phyloP scores from a whole-genome alignment of 2,888 invertebrate genomes.

The Agonopterix heracliana region DNA sequence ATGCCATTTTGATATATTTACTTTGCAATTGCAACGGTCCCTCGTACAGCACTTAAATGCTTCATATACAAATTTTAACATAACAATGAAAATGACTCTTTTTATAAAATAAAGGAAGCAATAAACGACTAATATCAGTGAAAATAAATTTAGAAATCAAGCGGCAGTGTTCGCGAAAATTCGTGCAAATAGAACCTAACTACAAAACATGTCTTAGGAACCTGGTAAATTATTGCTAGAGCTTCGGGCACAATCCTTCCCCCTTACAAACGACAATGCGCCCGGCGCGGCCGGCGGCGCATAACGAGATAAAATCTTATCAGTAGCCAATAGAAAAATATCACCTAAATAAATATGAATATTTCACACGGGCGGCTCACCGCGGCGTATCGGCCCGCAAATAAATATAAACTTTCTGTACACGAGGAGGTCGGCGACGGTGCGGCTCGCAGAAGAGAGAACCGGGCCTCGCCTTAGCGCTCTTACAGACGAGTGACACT shows the following conservation, averaged over 20 bases:
- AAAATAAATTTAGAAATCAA: constrained; percentile 61
- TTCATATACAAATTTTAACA: constrained; percentile 68
- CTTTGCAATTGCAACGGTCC: constrained; percentile 76
- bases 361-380: constrained; percentile 46
- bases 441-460: constrained; percentile 3
- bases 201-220: constrained; percentile 75
- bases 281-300: constrained; percentile 52
- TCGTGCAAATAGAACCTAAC: constrained; percentile 74
- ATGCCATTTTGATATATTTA: constrained; percentile 75
- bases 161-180: constrained; percentile 74
- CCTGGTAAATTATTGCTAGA: constrained; percentile 76
- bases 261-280: constrained; percentile 45
- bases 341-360: constrained; percentile 75
- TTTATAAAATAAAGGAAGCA: constrained; percentile 57
- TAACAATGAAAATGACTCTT: constrained; percentile 62
- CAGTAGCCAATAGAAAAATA: constrained; percentile 76
- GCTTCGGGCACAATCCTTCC: constrained; percentile 53
- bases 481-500: not conserved
- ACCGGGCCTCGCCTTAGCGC: not conserved
- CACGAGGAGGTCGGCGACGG: constrained; percentile 5
- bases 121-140: constrained; percentile 52
- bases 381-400: constrained; percentile 16
- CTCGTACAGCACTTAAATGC: constrained; percentile 73
- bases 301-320: constrained; percentile 71
- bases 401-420: too few relatives aligned